Base-by-base conservation (phyloP, 2,113 vertebrate genomes). In the Stigmatopora argus region DNA sequence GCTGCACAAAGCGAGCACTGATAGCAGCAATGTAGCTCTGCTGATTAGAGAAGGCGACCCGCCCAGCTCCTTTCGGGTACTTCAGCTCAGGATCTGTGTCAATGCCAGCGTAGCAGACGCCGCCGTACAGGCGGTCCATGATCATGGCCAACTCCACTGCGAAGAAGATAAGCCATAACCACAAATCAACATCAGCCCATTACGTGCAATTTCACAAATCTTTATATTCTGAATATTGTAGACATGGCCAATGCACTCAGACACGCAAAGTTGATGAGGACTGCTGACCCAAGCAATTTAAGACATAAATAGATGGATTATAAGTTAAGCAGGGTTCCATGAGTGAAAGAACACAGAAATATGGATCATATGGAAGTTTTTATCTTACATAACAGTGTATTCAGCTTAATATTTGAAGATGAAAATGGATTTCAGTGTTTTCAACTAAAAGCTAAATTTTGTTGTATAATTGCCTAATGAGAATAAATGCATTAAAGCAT, bases 1-100 rank as follows among this genome's bases (percentile, higher is more conserved):
- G 95, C 90, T 99, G 96, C 83, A 99, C 97, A 89, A 99, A 99
- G 90, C 97, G 96, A 89, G 97, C 97, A 76, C 96, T 98, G 94
- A 99, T 99, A 93, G 97, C 97, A 92, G 97, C 97, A 87, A 99
- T 99, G 93, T 99, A 99, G 89, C 97, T 99, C 92, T 99, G 97
- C 86, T 99, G 97, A 92, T 99, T 99, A 88, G 97, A 99, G 86
- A 99, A 99, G 0, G 97, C 96, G 60, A 99, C 97, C 80, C 97
- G 92, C 88, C 97, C 97, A 7, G 97, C 96, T 85, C 97, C 97
- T 83, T 99, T 99, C 64, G 97, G 97, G 92, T 98, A 99, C 84
- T 99, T 99, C 69, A 99, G 92, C 90, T 99, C 97, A 0, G 97
- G 97, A 89, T 98, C 97, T 1, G 97, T 99, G 88, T 99, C 97